A percentile compares a stretch with the other conserved stretches of the same genome.
Conservation (phyloP, 2,888 invertebrate genomes). For the Agrenia bidenticulata region DNA sequence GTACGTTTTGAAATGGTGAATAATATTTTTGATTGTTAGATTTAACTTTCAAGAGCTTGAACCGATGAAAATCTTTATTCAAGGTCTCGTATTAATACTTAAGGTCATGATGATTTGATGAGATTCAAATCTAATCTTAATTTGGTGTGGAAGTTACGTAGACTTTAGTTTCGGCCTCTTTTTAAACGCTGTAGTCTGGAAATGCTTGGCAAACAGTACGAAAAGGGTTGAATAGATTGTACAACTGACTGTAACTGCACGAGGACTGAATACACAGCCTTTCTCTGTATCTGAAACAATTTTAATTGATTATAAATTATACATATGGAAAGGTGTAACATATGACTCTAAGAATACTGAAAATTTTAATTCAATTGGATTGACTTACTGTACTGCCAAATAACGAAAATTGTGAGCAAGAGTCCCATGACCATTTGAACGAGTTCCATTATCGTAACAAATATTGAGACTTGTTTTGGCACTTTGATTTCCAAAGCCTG, state of each 20-base stretch:
- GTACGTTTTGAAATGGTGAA: too few relatives aligned
- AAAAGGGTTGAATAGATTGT: slow-evolving; percentile 42
- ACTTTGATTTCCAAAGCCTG: slow-evolving; percentile 40
- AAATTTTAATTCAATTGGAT: too few relatives aligned
- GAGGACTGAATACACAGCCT: slow-evolving; percentile 36
- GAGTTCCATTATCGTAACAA: slow-evolving; percentile 36
- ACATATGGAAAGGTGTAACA: too few relatives aligned
- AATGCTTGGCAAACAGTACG: slow-evolving; percentile 39
- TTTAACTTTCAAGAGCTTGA: too few relatives aligned
- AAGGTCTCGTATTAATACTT: too few relatives aligned
- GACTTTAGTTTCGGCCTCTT: not conserved
- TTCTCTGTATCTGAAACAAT: slow-evolving; percentile 27
- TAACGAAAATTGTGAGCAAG: slow-evolving; percentile 30
- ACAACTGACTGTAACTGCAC: slow-evolving; percentile 36
- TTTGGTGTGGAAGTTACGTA: not conserved
- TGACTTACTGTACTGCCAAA: slow-evolving; percentile 29
- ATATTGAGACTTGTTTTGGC: slow-evolving; percentile 27
- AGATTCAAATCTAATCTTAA: too few relatives aligned
- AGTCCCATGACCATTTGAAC: slow-evolving; percentile 42
- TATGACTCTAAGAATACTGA: too few relatives aligned
- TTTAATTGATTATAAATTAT: too few relatives aligned
- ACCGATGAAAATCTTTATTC: too few relatives aligned
- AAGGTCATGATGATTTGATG: too few relatives aligned
- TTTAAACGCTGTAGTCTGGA: slow-evolving; percentile 35
- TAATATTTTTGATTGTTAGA: too few relatives aligned